Evolutionary conservation across 2,113 vertebrate species (phyloP).

Genomic region (Callithrix jacchus): DNA sequence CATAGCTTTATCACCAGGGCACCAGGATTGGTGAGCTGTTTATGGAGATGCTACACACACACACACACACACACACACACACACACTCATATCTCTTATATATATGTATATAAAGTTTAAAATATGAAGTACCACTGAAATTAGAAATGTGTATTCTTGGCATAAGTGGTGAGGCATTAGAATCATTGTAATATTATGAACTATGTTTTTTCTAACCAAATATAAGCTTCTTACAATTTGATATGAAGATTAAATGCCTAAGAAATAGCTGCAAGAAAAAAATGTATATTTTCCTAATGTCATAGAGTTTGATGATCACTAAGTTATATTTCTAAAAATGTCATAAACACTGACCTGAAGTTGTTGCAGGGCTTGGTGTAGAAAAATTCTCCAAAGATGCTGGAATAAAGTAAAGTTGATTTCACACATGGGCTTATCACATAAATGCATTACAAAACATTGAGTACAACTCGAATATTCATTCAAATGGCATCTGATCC

Average conservation of each 20-base stretch:
- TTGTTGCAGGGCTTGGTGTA: background rate
- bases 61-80: background rate
- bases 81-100: background rate
- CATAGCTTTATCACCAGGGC: background rate
- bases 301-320: background rate
- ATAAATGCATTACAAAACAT: background rate
- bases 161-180: background rate
- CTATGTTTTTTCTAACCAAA: background rate
- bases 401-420: conserved; percentile 43
- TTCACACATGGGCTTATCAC: background rate
- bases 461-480: background rate
- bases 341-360: conserved; percentile 25
- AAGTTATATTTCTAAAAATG: background rate
- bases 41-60: background rate
- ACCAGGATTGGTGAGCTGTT: background rate
- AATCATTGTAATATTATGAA: background rate
- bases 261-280: background rate
- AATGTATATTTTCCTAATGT: background rate
- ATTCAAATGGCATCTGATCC: background rate
- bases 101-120: background rate
- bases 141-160: background rate
- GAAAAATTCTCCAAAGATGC: background rate
- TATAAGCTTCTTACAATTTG: background rate
- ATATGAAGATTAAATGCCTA: background rate
- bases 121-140: background rate